Base-by-base conservation (phyloP, 2,113 vertebrate genomes). In the Limanda limanda region DNA sequence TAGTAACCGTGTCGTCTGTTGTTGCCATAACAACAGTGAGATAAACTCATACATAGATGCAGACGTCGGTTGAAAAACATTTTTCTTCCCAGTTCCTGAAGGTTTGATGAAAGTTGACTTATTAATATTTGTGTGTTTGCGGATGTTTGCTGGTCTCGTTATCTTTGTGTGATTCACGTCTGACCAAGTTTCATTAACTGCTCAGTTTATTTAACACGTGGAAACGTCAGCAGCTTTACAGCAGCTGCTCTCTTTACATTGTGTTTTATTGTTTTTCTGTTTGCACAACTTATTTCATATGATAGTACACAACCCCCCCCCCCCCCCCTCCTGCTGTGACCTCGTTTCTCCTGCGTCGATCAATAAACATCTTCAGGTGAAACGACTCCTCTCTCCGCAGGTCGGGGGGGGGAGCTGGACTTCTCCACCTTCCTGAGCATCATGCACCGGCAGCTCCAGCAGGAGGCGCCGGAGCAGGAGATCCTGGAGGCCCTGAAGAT, bases 391-490 rank as follows among this genome's bases (percentile, higher is more conserved):
- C 6, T 21, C 20, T 21, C n/a, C 5, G 6, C 40, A 65, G 97
- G 93, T 12, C 90, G 73, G 54, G 85, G 73, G 0, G 93, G 95
- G 0, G 96, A 96, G 70, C 27, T 98, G 88, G 96, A 98, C 74
- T 98, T 98, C 91, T 98, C 96, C 69, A 96, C 94, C 0, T 96
- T 98, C 90, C 94, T 98, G 74, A 95, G 89, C 52, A 93, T 98
- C n/a, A 97, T 97, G 94, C 95, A 98, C 89, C 86, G 84, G n/a
- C 97, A 98, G 82, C 92, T 86, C 73, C 96, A 95, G 87, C 96
- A 98, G 82, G 96, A 98, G 84, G 95, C 96, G 25, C 96, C 96
- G 0, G 83, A 94, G 89, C 87, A 59, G 27, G 97, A 97, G 87
- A 97, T 98, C 88, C 92, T 96, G 62, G 82, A 93, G 0, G 96